Base-by-base conservation (phyloP, 2,113 vertebrate species). In the Phalacrocorax aristotelis region DNA sequence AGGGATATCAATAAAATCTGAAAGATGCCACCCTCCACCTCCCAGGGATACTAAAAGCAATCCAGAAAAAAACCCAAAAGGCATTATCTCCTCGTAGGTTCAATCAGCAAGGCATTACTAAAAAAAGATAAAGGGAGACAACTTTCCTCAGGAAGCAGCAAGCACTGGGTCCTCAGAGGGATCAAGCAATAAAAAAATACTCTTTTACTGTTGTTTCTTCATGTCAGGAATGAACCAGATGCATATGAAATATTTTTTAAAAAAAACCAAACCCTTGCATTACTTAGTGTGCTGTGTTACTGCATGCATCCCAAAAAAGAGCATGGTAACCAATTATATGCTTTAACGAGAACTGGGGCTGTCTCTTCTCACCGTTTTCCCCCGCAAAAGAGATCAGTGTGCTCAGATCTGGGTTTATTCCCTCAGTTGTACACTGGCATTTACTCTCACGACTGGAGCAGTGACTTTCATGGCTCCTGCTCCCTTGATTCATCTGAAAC, bases 111-210 rank as follows among this genome's bases (percentile, higher is more conserved):
- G 46, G 15, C 58, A 88, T 90, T 83, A 74, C 42, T 70, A 54
- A 68, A 93, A 93, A 71, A 51, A 61, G 62, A 90, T 74, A 91
- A 87, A 91, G 42, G 62, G 51, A 93, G 46, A 88, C 87, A 93
- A 66, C 21, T 64, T 91, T 66, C 14, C 62, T 70, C 60, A 68
- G 70, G 78, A 94, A 95, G 66, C 20, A 83, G 66, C 69, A 82
- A 93, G 88, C 60, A 78, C 9, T 13, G 42, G 12, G 46, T 78
- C 54, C 81, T 94, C 78, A 77, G 36, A 89, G 74, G 69, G 78
- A 94, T 69, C 49, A 87, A 91, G 34, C 70, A 80, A 93, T 88
- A 51, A 83, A 54, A 54, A 91, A 57, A 27, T 6, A 58, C 18
- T 55, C 12, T 51, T 77, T 81, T 46, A 36, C 62, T 36, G 80